Percentiles rank a stretch among this genome's conserved stretches.
Conservation (phyloP, 2,113 vertebrate species). For the Callospermophilus lateralis region DNA sequence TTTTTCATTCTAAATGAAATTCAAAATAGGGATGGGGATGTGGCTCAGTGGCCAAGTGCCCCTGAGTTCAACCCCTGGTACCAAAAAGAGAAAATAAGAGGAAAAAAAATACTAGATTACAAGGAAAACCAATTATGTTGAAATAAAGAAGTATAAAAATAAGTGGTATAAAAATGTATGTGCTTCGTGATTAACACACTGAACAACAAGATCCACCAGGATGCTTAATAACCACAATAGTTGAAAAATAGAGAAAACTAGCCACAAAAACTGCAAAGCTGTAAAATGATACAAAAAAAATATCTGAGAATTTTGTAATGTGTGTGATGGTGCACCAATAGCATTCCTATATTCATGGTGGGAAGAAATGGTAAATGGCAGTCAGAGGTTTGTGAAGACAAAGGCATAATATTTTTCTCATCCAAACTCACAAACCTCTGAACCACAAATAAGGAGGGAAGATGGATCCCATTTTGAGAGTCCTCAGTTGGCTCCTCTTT, state of each 20-base stretch:
- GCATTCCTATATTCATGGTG: neutral
- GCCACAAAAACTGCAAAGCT: neutral
- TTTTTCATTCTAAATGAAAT: no score
- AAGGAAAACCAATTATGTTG: neutral
- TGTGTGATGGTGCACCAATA: rapidly evolving
- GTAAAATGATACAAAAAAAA: neutral
- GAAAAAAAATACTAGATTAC: neutral
- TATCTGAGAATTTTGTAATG: neutral
- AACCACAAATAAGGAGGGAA: neutral
- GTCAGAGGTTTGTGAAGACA: neutral
- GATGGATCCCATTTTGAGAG: neutral
- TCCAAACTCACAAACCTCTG: neutral
- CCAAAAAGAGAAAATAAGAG: no score
- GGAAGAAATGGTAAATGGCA: neutral
- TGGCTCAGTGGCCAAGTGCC: no score
- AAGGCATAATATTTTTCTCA: neutral
- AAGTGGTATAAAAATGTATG: neutral
- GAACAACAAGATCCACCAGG: neutral
- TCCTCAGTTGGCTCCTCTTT: neutral
- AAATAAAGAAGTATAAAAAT: neutral
- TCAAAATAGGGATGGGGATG: no score
- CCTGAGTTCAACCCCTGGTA: no score
- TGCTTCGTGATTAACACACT: neutral
- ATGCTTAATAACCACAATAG: no score
- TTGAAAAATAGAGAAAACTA: neutral